Evolutionary conservation across 2,888 invertebrate genomes (phyloP), one percentile per base, ranked within the genome.

Genomic region (Argyresthia goedartella): DNA sequence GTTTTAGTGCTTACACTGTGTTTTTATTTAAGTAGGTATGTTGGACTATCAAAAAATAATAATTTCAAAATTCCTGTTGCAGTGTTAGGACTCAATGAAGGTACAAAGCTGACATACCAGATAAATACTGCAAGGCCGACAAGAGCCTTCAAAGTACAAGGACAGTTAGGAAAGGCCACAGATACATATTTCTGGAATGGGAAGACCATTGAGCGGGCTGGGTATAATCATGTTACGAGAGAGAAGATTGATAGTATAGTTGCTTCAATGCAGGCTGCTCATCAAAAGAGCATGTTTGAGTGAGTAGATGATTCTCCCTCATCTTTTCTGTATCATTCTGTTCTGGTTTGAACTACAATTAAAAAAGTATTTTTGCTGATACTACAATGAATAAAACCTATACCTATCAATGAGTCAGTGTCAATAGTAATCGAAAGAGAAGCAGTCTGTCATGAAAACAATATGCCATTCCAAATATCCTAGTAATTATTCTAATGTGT

Each of bases 281-380:
- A 97, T 76, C 97, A 96, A 71, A 91, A 89, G 58, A 90, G 93
- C 68, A 95, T 96, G 93, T 96, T 91, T 72, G 89, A 94, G 93
- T 95, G 82, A 84, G 92, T 88, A 34, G 13, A 58, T 45, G 56
- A 25, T 25, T 6, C 2, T 25, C n/a, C n/a, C n/a, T n/a, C n/a
- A n/a, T n/a, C n/a, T n/a, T n/a, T n/a, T n/a, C n/a, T n/a, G n/a
- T n/a, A n/a, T 10, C n/a, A 25, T 25, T 25, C 25, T 25, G 6
- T 11, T 41, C 8, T 36, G 8, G 10, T 16, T 16, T 25, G 25
- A 4, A 25, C 25, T 25, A 25, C 25, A n/a, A n/a, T n/a, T n/a
- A n/a, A n/a, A n/a, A n/a, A n/a, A n/a, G n/a, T n/a, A n/a, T n/a
- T n/a, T n/a, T n/a, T n/a, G n/a, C n/a, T n/a, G n/a, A n/a, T n/a